Conservation (phyloP, 1,140 invertebrate genomes). For the Drosophila bocki region DNA sequence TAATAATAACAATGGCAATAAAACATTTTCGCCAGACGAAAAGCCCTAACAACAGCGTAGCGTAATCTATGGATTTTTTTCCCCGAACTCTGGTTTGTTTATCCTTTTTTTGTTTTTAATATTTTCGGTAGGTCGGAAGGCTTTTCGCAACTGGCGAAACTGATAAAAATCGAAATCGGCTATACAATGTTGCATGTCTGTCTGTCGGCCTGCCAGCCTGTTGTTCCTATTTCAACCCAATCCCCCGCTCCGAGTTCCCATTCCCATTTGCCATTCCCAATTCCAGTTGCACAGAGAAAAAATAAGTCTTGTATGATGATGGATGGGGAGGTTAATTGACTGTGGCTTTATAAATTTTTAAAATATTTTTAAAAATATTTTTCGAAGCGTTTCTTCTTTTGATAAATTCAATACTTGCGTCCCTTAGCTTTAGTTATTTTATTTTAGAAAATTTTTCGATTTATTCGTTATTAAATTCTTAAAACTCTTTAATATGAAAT, state of each 20-base stretch:
- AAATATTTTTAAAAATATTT: neutral
- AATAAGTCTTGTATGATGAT: neutral
- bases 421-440: neutral
- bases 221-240: slow-evolving; percentile 50
- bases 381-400: neutral
- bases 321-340: neutral
- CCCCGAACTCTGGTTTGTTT: slow-evolving; percentile 3
- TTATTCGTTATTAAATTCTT: too few species aligned
- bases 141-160: slow-evolving; percentile 50
- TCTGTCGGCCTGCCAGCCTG: slow-evolving; percentile 20
- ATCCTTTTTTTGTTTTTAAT: slow-evolving; percentile 19
- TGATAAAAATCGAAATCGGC: slow-evolving; percentile 65
- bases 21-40: slow-evolving; percentile 45
- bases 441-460: neutral
- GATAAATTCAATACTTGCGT: too few species aligned
- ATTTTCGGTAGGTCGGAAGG: slow-evolving; percentile 45
- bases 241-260: slow-evolving; percentile 2
- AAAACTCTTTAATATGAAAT: too few species aligned
- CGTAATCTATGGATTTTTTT: slow-evolving; percentile 54
- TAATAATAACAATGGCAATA: slow-evolving; percentile 66
- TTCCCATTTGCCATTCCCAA: slow-evolving; percentile 1
- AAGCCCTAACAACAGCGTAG: slow-evolving; percentile 50
- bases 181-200: slow-evolving; percentile 50
- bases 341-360: neutral
- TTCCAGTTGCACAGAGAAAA: slow-evolving; percentile 5